These are phyloP conservation scores for Nothobranchius furzeri DNA, from an alignment of 2,113 vertebrate species.

Conservation along the genomic window DNA sequence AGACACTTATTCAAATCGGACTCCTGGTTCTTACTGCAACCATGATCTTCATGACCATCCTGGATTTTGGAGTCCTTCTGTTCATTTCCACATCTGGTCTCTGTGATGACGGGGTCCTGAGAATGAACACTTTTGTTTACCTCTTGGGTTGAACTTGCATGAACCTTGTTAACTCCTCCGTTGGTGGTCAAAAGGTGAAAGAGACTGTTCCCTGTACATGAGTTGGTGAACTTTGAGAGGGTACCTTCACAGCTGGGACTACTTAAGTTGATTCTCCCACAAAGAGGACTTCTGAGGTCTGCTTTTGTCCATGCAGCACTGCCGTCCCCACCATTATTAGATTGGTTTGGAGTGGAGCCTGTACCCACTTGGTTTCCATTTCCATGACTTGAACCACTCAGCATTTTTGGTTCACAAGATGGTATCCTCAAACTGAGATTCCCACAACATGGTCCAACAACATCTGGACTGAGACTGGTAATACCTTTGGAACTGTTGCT, in stretches of 20 bases:
- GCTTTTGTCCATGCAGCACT: neutral
- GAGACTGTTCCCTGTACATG: neutral
- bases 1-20: constrained; percentile 33
- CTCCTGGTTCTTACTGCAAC: constrained; percentile 10
- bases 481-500: constrained; percentile 4
- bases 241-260: constrained; percentile 1
- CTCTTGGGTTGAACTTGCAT: neutral
- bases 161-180: neutral
- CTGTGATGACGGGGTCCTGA: neutral
- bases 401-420: constrained; percentile 11
- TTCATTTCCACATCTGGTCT: neutral
- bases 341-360: neutral
- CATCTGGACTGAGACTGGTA: neutral
- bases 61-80: constrained; percentile 5
- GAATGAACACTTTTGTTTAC: neutral
- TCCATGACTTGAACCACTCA: neutral
- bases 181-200: neutral
- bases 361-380: neutral
- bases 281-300: neutral
- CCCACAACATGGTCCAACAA: constrained; percentile 28
- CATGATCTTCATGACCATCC: neutral
- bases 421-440: constrained; percentile 5
- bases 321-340: constrained; percentile 8
- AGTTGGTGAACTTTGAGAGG: neutral
- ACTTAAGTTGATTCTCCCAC: constrained; percentile 5